Base-by-base conservation (phyloP, 2,888 invertebrate genomes). In the Hemithea aestivaria region DNA sequence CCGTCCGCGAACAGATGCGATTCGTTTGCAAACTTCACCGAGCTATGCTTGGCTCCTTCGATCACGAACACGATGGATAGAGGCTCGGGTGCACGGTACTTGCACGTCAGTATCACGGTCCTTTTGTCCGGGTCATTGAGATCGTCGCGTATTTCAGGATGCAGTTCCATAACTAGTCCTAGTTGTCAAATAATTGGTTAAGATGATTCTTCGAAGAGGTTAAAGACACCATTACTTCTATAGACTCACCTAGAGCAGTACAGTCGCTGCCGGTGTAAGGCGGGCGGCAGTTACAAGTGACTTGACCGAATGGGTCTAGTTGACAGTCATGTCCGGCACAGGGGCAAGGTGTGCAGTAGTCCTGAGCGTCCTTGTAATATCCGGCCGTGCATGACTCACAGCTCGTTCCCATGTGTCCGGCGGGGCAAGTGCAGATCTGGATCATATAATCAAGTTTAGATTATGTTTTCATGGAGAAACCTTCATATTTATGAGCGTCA, bases 391-490 rank as follows among this genome's bases (percentile, higher is more conserved):
- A 96, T 4, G 67, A 78, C 75, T 97, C 96, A 64, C 97, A 97
- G 33, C 96, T 96, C 0, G 92, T 91, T 35, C 97, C 97, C 6
- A 82, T 81, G 62, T 96, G 96, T 1, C 95, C 96, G 0, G 77
- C 62, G 0, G 96, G 96, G 65, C 97, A 97, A 32, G 90, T 83
- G 70, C 98, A 99, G 27, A 89, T 53, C 87, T 85, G 45, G 0
- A 16, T 16, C n/a, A n/a, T n/a, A n/a, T n/a, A n/a, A n/a, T n/a
- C n/a, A n/a, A n/a, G n/a, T n/a, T n/a, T 4, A 5, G 16, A 16
- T 16, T 16, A 16, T 16, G 2, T 16, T 16, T 16, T 16, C 5
- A 16, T 16, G n/a, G n/a, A n/a, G n/a, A n/a, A n/a, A n/a, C n/a
- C n/a, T n/a, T n/a, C n/a, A n/a, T n/a, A n/a, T n/a, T n/a, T n/a